Conservation (phyloP, 2,797 vertebrate species). For the Todus mexicanus region DNA sequence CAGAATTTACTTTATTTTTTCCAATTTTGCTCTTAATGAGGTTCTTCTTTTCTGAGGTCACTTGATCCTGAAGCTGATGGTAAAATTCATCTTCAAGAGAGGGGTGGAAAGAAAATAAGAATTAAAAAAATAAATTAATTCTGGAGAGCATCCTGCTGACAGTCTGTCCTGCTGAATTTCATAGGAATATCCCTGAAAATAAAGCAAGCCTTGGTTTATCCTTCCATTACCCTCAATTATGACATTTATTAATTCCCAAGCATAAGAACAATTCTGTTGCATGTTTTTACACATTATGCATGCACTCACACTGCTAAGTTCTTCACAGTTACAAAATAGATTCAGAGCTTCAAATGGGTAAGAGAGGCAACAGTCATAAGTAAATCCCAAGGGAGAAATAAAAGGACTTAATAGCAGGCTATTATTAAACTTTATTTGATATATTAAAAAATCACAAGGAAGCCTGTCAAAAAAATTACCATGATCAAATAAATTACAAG, state of each 20-base stretch:
- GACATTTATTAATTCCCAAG: conserved; percentile 11
- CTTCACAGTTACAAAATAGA: conserved; percentile 46
- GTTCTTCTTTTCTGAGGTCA: neutral
- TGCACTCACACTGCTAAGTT: neutral
- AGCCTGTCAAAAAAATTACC: conserved; percentile 69
- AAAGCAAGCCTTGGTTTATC: neutral
- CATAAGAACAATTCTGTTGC: conserved; percentile 8
- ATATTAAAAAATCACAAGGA: conserved; percentile 70
- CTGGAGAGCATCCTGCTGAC: neutral
- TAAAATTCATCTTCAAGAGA: neutral
- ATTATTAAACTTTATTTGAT: conserved; percentile 70
- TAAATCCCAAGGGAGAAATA: conserved; percentile 60
- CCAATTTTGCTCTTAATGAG: neutral
- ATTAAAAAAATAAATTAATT: neutral
- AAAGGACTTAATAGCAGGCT: conserved; percentile 67
- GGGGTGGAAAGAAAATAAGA: neutral
- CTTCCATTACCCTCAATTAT: neutral
- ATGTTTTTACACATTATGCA: conserved; percentile 9
- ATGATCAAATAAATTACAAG: conserved; percentile 63
- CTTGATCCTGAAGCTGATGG: neutral
- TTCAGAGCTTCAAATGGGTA: conserved; percentile 35
- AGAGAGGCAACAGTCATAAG: conserved; percentile 47
- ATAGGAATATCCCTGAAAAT: neutral
- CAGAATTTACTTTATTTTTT: neutral
- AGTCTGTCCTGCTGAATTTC: neutral